phyloP scores from a whole-genome alignment of 30 jellyfish, hydroid and myxozoan genomes.

The Catostylus mosaicus region DNA sequence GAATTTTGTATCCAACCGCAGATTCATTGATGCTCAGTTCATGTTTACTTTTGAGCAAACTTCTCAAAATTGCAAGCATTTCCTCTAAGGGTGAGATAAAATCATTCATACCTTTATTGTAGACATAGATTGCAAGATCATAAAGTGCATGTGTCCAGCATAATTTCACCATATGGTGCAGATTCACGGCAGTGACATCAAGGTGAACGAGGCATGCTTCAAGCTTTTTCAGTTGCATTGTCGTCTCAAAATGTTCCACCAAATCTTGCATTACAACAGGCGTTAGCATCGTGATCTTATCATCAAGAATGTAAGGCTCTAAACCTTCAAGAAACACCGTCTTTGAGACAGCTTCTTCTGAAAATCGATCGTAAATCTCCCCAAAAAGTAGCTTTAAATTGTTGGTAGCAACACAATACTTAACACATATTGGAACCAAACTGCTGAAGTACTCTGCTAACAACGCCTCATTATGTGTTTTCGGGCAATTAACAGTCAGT shows the following conservation, averaged over 20 bases:
- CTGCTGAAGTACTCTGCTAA: slow-evolving; percentile 78
- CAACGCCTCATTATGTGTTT: slow-evolving; percentile 71
- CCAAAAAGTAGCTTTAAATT: slow-evolving; percentile 78
- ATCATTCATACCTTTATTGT: slow-evolving; percentile 90
- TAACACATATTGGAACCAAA: slow-evolving; percentile 84
- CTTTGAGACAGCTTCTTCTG: slow-evolving; percentile 89
- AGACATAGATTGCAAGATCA: slow-evolving; percentile 93
- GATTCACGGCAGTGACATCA: slow-evolving; percentile 83
- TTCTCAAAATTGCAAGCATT: slow-evolving; percentile 72
- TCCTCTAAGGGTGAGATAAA: slow-evolving; percentile 94
- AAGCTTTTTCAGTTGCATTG: slow-evolving; percentile 76
- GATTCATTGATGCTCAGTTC: slow-evolving; percentile 43
- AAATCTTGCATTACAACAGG: slow-evolving; percentile 98
- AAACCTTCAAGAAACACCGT: slow-evolving; percentile 84
- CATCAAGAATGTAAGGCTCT: slow-evolving; percentile 86
- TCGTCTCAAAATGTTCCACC: slow-evolving; percentile 85
- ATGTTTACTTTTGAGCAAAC: slow-evolving; percentile 58
- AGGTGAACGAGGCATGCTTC: slow-evolving; percentile 93
- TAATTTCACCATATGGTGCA: slow-evolving; percentile 92
- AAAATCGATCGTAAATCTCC: slow-evolving; percentile 88
- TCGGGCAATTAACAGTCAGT: slow-evolving; percentile 95
- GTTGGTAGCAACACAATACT: slow-evolving; percentile 78
- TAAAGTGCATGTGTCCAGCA: slow-evolving; percentile 97
- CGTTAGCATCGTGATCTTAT: slow-evolving; percentile 56
- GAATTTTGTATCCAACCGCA: slow-evolving; percentile 82